Evolutionary conservation across 2,888 invertebrate species (phyloP).

Genomic region (Crepidodera aurea): DNA sequence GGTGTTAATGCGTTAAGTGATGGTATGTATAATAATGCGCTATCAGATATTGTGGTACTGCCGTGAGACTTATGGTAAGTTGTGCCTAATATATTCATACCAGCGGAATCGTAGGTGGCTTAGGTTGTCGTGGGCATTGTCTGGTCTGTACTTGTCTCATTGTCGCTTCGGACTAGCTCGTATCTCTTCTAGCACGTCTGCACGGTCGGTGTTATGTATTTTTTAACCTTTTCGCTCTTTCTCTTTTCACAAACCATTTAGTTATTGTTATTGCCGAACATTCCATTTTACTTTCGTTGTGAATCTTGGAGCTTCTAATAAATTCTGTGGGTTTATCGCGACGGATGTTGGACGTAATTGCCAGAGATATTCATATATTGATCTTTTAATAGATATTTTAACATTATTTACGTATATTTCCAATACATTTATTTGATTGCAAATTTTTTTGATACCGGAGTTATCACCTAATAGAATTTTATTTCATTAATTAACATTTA

Average conservation of each 20-base stretch:
- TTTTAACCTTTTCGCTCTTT: conserved; percentile 34
- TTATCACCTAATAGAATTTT: no score
- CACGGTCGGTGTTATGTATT: conserved; percentile 45
- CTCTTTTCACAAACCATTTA: conserved; percentile 20
- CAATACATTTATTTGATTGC: no score
- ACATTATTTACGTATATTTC: no score
- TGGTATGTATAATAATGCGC: conserved; percentile 44
- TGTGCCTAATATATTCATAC: conserved; percentile 59
- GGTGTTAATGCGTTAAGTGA: conserved; percentile 42
- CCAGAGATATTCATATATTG: conserved; percentile 4
- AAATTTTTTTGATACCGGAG: no score
- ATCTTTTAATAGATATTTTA: not conserved
- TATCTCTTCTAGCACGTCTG: conserved; percentile 47
- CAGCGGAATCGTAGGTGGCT: conserved; percentile 51
- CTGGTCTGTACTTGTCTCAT: conserved; percentile 50
- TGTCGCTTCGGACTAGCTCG: conserved; percentile 50
- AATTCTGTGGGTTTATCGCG: conserved; percentile 26
- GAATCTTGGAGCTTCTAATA: conserved; percentile 21
- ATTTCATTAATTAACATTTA: no score
- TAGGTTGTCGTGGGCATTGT: conserved; percentile 50
- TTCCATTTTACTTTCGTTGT: conserved; percentile 36
- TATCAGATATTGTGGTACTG: conserved; percentile 43
- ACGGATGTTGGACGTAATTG: conserved; percentile 18
- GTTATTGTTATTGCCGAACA: conserved; percentile 36
- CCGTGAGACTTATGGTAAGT: conserved; percentile 57